Base-by-base conservation (phyloP, 2,888 invertebrate species). In the Cepaea hortensis region DNA sequence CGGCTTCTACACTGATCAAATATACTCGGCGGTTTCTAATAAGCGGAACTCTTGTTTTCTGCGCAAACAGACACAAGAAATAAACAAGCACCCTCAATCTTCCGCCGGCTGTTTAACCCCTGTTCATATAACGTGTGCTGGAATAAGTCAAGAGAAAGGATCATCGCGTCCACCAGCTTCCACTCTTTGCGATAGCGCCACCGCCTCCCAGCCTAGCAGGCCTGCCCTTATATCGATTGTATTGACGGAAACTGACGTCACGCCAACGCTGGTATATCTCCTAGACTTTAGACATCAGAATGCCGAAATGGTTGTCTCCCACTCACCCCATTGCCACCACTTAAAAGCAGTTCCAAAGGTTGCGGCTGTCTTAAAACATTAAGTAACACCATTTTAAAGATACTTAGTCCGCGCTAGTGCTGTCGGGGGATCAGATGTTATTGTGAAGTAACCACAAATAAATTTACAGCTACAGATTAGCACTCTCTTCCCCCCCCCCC, bases 141-240 rank as follows among this genome's bases (percentile, higher is more conserved):
- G 75, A 75, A 75, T 75, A 75, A 75, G 75, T 75, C 75, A 75
- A 75, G 48, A 11, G 20, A 75, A 75, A 50, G 75, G 48, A 75
- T 75, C 6, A 18, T 75, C 3, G 20, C 18, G 15, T 75, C 15
- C 68, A 20, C 68, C 68, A 15, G 68, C 68, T 50, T 46, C 15
- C 73, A 9, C 75, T 23, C 75, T 75, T 48, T 46, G 18, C 13
- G 75, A 75, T 18, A 11, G 15, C 48, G 75, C 18, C 75, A 3
- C 15, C 3, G 48, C 7, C 15, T 48, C 48, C 75, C 15, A 48
- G 48, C 48, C 75, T 18, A 75, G 7, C 75, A 50, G 75, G 48
- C 75, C 46, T 75, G 7, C 75, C 75, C 75, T 50, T 18, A 18
- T 75, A 75, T 75, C 48, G 75, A 75, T 75, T 20, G 48, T 9